These are phyloP conservation scores for Mesocentrotus franciscanus DNA, from an alignment of 53 echinoderm and acorn worm genomes.

Conservation along the genomic window DNA sequence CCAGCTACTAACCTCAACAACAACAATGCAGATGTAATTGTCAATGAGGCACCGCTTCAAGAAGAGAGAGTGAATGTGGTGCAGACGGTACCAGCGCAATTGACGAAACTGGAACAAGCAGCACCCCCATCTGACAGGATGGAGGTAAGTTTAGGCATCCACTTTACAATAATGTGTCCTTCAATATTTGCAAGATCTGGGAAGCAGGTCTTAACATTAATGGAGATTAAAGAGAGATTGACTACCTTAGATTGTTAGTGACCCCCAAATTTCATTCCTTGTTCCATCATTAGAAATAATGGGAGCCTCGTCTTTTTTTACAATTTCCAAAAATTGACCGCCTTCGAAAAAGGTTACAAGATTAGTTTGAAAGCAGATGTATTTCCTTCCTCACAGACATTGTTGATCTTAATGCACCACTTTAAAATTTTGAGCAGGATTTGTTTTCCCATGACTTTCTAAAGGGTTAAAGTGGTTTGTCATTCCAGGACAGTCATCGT, in stretches of 20 bases:
- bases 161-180: background rate
- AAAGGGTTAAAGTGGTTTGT: too few species aligned
- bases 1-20: conserved; percentile 47
- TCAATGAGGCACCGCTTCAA: conserved; percentile 19
- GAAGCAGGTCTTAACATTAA: background rate
- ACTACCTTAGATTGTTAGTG: too few species aligned
- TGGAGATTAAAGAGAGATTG: too few species aligned
- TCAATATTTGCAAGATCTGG: too few species aligned
- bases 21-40: conserved; percentile 37
- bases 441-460: too few species aligned
- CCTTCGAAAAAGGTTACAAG: background rate
- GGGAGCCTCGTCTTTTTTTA: background rate
- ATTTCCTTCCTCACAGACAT: too few species aligned
- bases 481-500: too few species aligned
- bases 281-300: too few species aligned
- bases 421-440: too few species aligned
- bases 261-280: too few species aligned
- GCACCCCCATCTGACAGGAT: conserved; percentile 36
- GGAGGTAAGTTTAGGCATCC: conserved; percentile 23
- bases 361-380: too few species aligned
- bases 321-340: background rate
- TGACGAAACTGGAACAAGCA: conserved; percentile 29
- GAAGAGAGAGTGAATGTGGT: conserved; percentile 32
- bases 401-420: too few species aligned
- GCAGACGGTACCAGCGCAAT: conserved; percentile 12